Base-by-base conservation (phyloP, 2,888 invertebrate genomes). In the Agrenia bidenticulata region DNA sequence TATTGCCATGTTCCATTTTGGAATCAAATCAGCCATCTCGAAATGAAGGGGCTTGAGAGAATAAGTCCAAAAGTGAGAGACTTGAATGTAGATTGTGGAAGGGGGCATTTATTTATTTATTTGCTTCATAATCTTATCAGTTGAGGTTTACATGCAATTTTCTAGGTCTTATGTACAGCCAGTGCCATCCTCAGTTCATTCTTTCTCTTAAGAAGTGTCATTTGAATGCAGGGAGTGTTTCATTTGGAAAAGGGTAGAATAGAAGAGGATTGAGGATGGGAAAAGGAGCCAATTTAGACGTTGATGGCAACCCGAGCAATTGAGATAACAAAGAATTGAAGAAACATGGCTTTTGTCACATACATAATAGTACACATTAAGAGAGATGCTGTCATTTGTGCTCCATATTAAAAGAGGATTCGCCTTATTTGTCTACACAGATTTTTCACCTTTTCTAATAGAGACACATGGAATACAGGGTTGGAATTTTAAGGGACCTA, bases 291-390 rank as follows among this genome's bases (percentile, higher is more conserved):
- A 57, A 57, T 57, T 57, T 57, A 39, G 39, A 57, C n/a, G 27
- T 4, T 7, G 23, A 41, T 24, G 21, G n/a, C 5, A 41, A 32
- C 54, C 32, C 7, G 7, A 54, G 27, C 32, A 57, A 41, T 57
- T 5, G 21, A 57, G 57, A 57, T 57, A 57, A 57, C 41, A 57
- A 39, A 41, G 21, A 37, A 21, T 57, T 39, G 57, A 57, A 23
- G 23, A 57, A 57, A 57, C 57, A 57, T 23, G 57, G 41, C 57
- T 41, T 57, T 57, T 57, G 57, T 57, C 57, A 57, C 57, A 57
- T 5, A 19, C 4, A 57, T 57, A 57, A 57, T 32, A 17, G 55
- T 2, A 15, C 9, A 32, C 17, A 55, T 55, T 27, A 57, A 57
- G 32, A 17, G 21, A 41, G 39, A 19, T 54, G 11, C 17, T 57